These are phyloP conservation scores for Melanaphis sacchari DNA, from an alignment of 1,140 invertebrate genomes.

Conservation along the genomic window DNA sequence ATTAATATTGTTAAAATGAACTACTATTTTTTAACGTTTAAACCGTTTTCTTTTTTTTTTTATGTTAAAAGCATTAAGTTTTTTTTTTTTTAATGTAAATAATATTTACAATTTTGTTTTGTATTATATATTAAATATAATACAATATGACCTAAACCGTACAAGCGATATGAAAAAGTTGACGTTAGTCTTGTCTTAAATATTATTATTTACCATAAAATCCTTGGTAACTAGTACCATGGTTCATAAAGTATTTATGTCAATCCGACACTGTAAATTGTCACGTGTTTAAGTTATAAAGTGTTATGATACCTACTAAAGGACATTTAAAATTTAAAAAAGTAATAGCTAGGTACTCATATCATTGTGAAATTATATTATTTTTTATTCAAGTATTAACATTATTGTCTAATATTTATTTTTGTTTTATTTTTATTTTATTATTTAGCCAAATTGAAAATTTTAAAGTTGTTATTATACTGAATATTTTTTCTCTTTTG, in stretches of 20 bases:
- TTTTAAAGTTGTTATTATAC: slow-evolving; percentile 58
- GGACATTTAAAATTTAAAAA: slow-evolving; percentile 14
- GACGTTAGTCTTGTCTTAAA: background rate
- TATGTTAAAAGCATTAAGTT: slow-evolving; percentile 29
- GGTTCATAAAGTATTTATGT: slow-evolving; percentile 38
- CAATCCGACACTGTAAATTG: slow-evolving; percentile 3
- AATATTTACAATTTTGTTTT: slow-evolving; percentile 47
- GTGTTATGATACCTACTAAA: slow-evolving; percentile 53
- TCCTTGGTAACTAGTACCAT: slow-evolving; percentile 33
- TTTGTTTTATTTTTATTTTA: slow-evolving; percentile 56
- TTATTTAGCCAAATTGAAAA: slow-evolving; percentile 58
- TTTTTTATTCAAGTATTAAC: slow-evolving; percentile 54
- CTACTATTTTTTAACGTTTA: slow-evolving; percentile 53
- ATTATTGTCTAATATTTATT: slow-evolving; percentile 54
- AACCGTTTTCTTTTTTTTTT: slow-evolving; percentile 35
- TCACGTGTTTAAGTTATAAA: slow-evolving; percentile 43
- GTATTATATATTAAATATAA: slow-evolving; percentile 30
- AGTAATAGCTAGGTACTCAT: slow-evolving; percentile 46
- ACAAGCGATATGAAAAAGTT: slow-evolving; percentile 1
- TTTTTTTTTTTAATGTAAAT: slow-evolving; percentile 55
- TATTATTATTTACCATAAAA: slow-evolving; percentile 39
- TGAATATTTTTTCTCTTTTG: slow-evolving; percentile 54
- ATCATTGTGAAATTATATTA: slow-evolving; percentile 51
- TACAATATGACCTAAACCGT: slow-evolving; percentile 14
- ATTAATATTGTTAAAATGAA: slow-evolving; percentile 52